Evolutionary conservation across 2,888 invertebrate genomes (phyloP).

Genomic region (Parnassius mnemosyne): DNA sequence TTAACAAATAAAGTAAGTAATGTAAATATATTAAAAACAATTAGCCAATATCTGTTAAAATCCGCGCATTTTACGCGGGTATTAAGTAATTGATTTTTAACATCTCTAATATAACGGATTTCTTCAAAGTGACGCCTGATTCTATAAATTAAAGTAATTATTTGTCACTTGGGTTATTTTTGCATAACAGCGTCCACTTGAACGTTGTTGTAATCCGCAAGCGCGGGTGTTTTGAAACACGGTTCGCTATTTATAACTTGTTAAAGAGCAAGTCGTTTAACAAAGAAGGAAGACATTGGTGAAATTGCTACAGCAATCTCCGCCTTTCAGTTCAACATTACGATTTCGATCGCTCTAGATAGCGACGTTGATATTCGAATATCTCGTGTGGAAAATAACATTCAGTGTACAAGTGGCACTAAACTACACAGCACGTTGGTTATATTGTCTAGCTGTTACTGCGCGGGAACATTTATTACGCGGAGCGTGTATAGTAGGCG

Average conservation of each 20-base stretch:
- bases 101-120: no score
- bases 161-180: no score
- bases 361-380: constrained; percentile 28
- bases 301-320: constrained; percentile 15
- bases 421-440: constrained; percentile 27
- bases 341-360: constrained; percentile 22
- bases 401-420: constrained; percentile 28
- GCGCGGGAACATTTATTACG: constrained; percentile 22
- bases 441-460: constrained; percentile 9
- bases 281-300: constrained; percentile 11
- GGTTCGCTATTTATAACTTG: constrained; percentile 17
- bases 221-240: constrained; percentile 7
- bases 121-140: no score
- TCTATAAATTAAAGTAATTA: no score
- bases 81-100: no score
- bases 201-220: not conserved
- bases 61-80: no score
- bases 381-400: constrained; percentile 30
- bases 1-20: no score
- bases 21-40: no score
- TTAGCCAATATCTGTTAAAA: no score
- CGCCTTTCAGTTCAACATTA: constrained; percentile 21
- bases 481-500: constrained; percentile 15
- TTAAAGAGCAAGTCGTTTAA: not conserved
- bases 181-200: not conserved